Evolutionary conservation across 2,888 invertebrate genomes (phyloP).

Genomic region (Brenthis daphne): DNA sequence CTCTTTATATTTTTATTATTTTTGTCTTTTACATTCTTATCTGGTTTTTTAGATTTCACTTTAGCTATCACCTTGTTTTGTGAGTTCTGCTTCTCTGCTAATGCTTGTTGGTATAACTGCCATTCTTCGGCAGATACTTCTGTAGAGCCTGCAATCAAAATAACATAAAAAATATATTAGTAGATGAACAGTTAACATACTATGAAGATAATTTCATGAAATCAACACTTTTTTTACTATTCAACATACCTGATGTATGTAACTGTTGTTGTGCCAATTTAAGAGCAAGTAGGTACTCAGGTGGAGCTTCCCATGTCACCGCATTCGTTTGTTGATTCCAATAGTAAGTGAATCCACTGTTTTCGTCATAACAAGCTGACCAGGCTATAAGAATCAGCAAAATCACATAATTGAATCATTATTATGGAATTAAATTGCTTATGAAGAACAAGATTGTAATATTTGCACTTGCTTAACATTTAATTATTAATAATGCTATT

Average conservation of each 20-base stretch:
- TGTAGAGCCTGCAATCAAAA: constrained; percentile 54
- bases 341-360: constrained; percentile 83
- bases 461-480: too few relatives aligned
- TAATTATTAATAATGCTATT: too few relatives aligned
- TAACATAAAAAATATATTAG: neutral
- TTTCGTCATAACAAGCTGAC: constrained; percentile 83
- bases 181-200: too few relatives aligned
- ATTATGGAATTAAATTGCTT: too few relatives aligned
- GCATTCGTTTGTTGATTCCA: constrained; percentile 84
- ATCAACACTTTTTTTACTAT: too few relatives aligned
- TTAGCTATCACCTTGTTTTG: constrained; percentile 51
- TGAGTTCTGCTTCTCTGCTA: constrained; percentile 66
- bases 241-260: constrained; percentile 54
- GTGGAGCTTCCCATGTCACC: constrained; percentile 84
- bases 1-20: constrained; percentile 52
- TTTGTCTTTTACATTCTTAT: constrained; percentile 42
- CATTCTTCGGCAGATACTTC: constrained; percentile 76
- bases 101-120: constrained; percentile 73
- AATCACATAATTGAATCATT: neutral
- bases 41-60: constrained; percentile 40
- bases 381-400: constrained; percentile 64
- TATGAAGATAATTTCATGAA: too few relatives aligned
- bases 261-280: constrained; percentile 73
- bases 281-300: constrained; percentile 71
- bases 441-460: too few relatives aligned